Conservation (phyloP, 2,797 vertebrate genomes). For the Nyctibius grandis region DNA sequence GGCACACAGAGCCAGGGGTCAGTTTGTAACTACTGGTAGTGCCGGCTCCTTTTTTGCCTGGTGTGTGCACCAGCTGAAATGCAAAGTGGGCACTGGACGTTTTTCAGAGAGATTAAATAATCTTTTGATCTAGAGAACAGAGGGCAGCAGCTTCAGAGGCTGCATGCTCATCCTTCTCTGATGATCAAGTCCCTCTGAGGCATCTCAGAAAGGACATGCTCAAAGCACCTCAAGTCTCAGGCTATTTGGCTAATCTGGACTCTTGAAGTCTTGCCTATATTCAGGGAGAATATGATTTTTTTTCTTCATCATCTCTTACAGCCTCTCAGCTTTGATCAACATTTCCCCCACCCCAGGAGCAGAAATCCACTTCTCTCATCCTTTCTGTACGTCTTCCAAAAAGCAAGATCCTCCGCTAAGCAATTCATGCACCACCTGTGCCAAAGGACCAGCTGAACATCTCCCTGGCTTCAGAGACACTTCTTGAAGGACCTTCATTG, state of each 20-base stretch:
- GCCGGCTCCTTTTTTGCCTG: background rate
- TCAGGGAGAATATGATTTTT: background rate
- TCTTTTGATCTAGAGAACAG: slow-evolving; percentile 42
- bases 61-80: background rate
- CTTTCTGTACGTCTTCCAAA: background rate
- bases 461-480: background rate
- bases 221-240: background rate
- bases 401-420: background rate
- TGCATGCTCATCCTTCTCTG: background rate
- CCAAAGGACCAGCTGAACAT: background rate
- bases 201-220: background rate
- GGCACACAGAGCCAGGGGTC: background rate
- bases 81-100: background rate
- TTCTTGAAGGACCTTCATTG: background rate
- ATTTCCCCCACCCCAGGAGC: background rate
- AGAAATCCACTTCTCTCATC: background rate
- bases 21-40: background rate
- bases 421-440: background rate
- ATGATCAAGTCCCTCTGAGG: slow-evolving; percentile 16
- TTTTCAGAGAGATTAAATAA: slow-evolving; percentile 44
- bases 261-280: background rate
- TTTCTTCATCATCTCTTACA: background rate
- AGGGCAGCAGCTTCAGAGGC: slow-evolving; percentile 18
- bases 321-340: background rate
- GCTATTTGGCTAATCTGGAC: background rate